Percentiles rank a stretch among this genome's conserved stretches.
Evolutionary conservation across 2,797 vertebrate species (phyloP).

Genomic region (Megalops cyprinoides): DNA sequence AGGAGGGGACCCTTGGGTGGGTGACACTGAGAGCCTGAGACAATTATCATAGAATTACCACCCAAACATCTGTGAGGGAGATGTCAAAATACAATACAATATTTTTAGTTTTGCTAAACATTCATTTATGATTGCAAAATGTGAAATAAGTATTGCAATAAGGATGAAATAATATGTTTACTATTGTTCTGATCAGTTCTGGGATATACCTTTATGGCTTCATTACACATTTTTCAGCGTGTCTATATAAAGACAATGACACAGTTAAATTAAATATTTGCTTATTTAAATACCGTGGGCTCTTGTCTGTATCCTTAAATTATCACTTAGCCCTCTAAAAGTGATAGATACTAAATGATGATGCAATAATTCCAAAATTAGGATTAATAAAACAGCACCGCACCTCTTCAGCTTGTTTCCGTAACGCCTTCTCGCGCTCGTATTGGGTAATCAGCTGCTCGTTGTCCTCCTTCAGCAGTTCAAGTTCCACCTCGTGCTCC

Average conservation of each 20-base stretch:
- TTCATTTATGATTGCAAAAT: neutral
- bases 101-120: too few species aligned
- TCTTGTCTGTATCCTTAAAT: neutral
- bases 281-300: neutral
- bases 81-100: neutral
- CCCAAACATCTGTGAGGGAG: neutral
- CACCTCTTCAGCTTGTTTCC: conserved; percentile 68
- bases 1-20: too few species aligned
- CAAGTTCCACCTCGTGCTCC: conserved; percentile 78
- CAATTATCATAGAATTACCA: neutral
- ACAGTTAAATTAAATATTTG: too few species aligned
- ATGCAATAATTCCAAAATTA: neutral
- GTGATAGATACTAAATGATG: neutral
- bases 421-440: conserved; percentile 77
- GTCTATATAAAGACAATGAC: neutral
- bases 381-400: neutral
- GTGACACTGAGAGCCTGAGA: neutral
- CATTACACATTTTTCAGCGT: neutral
- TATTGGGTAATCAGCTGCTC: conserved; percentile 79
- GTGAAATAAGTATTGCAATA: neutral
- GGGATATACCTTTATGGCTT: neutral
- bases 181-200: neutral
- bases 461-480: conserved; percentile 78
- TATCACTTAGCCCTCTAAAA: neutral
- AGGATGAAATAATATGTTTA: neutral